These are phyloP conservation scores for Lepilemur septentrionalis DNA, from an alignment of 2,797 vertebrate genomes.

Conservation along the genomic window DNA sequence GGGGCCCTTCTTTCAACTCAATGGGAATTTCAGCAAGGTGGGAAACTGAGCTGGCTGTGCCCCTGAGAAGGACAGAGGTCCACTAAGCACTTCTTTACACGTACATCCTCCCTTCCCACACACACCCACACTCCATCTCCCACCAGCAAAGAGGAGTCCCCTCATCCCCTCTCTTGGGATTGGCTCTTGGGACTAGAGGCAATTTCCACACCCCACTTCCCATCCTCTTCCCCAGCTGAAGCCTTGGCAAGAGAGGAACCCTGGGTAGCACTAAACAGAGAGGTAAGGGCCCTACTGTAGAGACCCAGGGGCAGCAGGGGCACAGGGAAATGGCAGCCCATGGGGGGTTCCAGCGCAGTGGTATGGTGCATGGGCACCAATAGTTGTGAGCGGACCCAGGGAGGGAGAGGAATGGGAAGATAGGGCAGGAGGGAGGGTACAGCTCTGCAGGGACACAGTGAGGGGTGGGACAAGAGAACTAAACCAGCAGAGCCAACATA, in stretches of 20 bases:
- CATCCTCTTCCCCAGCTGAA: neutral
- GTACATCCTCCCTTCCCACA: neutral
- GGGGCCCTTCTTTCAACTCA: neutral
- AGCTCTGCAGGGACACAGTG: neutral
- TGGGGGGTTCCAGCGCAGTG: neutral
- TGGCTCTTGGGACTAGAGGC: neutral
- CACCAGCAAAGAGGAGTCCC: neutral
- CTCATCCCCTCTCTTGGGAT: neutral
- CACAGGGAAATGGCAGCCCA: neutral
- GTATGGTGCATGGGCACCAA: neutral
- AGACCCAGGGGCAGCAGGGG: neutral
- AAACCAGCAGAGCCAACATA: neutral
- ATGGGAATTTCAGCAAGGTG: neutral
- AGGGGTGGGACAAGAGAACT: neutral
- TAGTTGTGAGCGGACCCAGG: too few species aligned
- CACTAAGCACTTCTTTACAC: neutral
- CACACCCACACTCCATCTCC: neutral
- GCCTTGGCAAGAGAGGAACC: neutral
- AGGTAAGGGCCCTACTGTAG: neutral
- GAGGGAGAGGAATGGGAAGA: neutral
- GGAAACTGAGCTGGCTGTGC: neutral
- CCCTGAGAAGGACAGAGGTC: neutral
- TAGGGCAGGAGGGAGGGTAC: neutral
- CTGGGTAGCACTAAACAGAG: neutral
- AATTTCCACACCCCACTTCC: neutral